A percentile compares a stretch with the other conserved stretches of the same genome.
Conservation (phyloP, 2,888 invertebrate genomes). For the Venusia cambrica region DNA sequence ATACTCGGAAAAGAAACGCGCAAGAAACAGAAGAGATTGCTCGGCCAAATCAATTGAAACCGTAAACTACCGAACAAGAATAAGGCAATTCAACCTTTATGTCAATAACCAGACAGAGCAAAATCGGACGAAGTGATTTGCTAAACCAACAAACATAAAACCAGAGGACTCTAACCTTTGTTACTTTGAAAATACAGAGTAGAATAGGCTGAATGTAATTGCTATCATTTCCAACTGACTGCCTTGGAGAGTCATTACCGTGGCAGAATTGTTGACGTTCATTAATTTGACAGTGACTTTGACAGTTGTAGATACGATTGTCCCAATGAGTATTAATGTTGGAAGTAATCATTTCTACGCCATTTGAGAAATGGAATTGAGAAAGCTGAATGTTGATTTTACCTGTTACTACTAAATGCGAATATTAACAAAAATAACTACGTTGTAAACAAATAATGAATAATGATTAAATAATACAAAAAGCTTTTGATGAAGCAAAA, state of each 20-base stretch:
- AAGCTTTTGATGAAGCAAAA: too few relatives aligned
- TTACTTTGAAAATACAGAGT: constrained; percentile 5
- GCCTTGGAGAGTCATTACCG: constrained; percentile 59
- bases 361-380: constrained; percentile 43
- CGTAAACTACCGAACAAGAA: constrained; percentile 29
- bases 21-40: constrained; percentile 60
- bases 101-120: constrained; percentile 24
- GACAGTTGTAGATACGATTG: constrained; percentile 62
- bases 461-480: too few relatives aligned
- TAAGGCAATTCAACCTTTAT: constrained; percentile 12
- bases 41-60: constrained; percentile 58
- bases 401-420: too few relatives aligned
- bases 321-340: constrained; percentile 47
- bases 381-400: background rate
- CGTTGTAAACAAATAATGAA: too few relatives aligned
- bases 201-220: constrained; percentile 34
- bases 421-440: too few relatives aligned
- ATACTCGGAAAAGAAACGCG: constrained; percentile 56
- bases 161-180: constrained; percentile 11
- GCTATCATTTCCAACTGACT: constrained; percentile 65
- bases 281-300: constrained; percentile 66
- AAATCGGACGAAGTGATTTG: constrained; percentile 50
- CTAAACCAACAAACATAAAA: constrained; percentile 26
- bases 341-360: constrained; percentile 59
- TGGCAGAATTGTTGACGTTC: constrained; percentile 47